Conservation (phyloP, 2,888 invertebrate genomes). For the Eucera pruinosa region DNA sequence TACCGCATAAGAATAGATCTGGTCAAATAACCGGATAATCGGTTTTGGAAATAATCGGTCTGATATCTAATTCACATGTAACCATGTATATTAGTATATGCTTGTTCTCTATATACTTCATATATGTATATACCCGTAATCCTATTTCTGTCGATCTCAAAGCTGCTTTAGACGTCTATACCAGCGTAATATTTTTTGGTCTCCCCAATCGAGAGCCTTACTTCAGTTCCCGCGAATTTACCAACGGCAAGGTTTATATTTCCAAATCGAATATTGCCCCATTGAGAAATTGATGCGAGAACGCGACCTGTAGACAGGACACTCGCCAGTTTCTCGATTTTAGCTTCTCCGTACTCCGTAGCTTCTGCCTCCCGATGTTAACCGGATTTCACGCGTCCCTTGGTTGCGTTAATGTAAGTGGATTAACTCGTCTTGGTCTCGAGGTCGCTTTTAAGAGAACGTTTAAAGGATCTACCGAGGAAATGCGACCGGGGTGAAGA, state of each 20-base stretch:
- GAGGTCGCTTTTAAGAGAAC: constrained; percentile 48
- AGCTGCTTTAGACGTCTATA: neutral
- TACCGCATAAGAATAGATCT: no score
- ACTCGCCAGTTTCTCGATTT: constrained; percentile 23
- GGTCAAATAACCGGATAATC: no score
- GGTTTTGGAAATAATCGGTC: no score
- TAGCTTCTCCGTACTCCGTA: neutral
- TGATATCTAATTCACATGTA: no score
- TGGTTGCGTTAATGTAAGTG: constrained; percentile 64
- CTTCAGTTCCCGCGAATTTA: no score
- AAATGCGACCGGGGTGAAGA: neutral
- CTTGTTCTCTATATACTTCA: no score
- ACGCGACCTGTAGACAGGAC: neutral
- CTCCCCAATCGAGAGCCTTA: neutral
- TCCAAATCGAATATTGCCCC: constrained; percentile 25
- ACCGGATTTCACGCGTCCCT: constrained; percentile 64
- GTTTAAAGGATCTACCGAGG: constrained; percentile 37
- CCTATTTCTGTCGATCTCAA: neutral
- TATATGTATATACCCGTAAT: no score
- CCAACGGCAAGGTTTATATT: neutral
- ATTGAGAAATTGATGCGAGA: constrained; percentile 34
- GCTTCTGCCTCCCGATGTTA: constrained; percentile 27
- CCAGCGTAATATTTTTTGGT: constrained; percentile 12
- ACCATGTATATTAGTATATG: no score
- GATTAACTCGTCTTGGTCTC: constrained; percentile 63